A percentile compares a stretch with the other conserved stretches of the same genome.
Conservation (phyloP, 2,888 invertebrate species). For the Lepidocyrtoides sp. region DNA sequence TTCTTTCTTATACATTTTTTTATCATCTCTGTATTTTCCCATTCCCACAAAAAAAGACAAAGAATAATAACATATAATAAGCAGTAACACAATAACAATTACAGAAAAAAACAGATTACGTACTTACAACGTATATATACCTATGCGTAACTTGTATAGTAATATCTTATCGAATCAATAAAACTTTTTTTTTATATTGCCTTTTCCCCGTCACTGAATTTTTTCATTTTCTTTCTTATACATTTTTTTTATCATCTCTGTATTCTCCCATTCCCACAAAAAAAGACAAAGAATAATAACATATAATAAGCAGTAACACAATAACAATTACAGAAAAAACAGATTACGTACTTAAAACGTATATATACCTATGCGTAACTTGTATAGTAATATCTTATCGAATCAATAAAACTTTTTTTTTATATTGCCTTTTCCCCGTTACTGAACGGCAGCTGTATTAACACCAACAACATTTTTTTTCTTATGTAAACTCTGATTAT, state of each 20-base stretch:
- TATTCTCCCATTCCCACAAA: conserved; percentile 6
- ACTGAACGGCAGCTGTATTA: not conserved
- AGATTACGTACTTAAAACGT: not conserved
- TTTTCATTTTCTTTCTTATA: not conserved
- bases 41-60: conserved; percentile 17
- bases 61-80: not conserved
- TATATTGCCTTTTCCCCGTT: not conserved
- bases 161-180: conserved; percentile 13
- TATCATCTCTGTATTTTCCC: not conserved
- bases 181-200: conserved; percentile 5
- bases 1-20: not conserved
- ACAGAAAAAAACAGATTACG: conserved; percentile 32
- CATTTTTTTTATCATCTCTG: not conserved
- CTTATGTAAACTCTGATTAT: not conserved
- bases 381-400: not conserved
- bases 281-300: not conserved
- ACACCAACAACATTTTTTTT: not conserved
- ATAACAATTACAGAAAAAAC: conserved; percentile 43
- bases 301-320: not conserved
- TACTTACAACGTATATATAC: too few species aligned
- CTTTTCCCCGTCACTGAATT: not conserved
- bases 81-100: conserved; percentile 21
- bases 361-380: too few species aligned
- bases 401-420: conserved; percentile 25
- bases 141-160: too few species aligned